phyloP scores from a whole-genome alignment of 1,140 invertebrate species.

The Drosophila nigromelanica region DNA sequence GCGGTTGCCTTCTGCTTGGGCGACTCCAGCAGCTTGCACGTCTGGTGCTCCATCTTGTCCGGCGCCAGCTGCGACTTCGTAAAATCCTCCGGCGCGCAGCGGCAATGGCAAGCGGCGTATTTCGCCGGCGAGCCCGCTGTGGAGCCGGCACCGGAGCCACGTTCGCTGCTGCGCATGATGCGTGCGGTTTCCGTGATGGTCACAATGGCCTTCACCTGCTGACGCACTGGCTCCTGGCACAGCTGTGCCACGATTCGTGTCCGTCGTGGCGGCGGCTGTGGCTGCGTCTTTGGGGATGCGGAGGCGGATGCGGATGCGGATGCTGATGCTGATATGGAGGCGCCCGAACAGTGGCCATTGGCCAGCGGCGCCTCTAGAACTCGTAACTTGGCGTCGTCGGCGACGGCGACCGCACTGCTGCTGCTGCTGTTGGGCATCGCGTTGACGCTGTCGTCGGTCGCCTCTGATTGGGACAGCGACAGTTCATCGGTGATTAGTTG shows the following conservation, averaged over 20 bases:
- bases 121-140: conserved; percentile 53
- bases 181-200: conserved; percentile 67
- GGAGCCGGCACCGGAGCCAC: conserved; percentile 6
- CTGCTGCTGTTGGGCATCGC: conserved; percentile 76
- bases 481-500: conserved; percentile 80
- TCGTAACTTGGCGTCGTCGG: conserved; percentile 58
- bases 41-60: conserved; percentile 78
- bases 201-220: conserved; percentile 65
- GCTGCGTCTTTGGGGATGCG: conserved; percentile 44
- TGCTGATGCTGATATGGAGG: not conserved
- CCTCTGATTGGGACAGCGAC: conserved; percentile 81
- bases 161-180: conserved; percentile 56
- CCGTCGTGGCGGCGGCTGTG: conserved; percentile 65
- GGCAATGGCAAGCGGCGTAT: conserved; percentile 74
- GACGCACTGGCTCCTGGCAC: conserved; percentile 52
- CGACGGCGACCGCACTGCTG: conserved; percentile 46
- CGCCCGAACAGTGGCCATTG: conserved; percentile 67
- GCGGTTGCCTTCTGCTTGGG: conserved; percentile 62
- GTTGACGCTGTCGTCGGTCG: conserved; percentile 75
- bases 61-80: conserved; percentile 64
- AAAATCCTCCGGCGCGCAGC: conserved; percentile 78
- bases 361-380: conserved; percentile 67
- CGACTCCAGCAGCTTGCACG: conserved; percentile 77
- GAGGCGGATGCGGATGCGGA: conserved; percentile 2
- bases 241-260: conserved; percentile 57